phyloP scores from a whole-genome alignment of 2,797 vertebrate genomes.

The Etheostoma perlongum region DNA sequence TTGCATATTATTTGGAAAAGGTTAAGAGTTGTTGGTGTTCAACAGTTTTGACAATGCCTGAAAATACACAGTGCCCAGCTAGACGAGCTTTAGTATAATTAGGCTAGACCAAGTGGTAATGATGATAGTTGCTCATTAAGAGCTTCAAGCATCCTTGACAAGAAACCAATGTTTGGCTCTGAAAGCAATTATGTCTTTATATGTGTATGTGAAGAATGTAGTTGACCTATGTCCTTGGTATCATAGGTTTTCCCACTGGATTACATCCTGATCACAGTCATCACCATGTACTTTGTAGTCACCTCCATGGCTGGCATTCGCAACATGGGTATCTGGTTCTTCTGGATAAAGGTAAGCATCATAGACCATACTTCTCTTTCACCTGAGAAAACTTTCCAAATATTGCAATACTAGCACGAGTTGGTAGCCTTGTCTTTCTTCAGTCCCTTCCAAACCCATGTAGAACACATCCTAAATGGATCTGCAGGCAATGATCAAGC shows the following conservation, averaged over 20 bases:
- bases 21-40: not conserved
- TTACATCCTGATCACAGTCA: slow-evolving; percentile 96
- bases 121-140: slow-evolving; percentile 24
- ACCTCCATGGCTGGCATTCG: slow-evolving; percentile 99
- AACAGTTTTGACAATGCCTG: slow-evolving; percentile 22
- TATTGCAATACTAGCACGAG: not conserved
- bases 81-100: slow-evolving; percentile 29
- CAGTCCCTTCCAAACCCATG: slow-evolving; percentile 38
- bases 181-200: slow-evolving; percentile 20
- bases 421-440: not conserved
- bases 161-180: slow-evolving; percentile 21
- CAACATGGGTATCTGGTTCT: slow-evolving; percentile 99
- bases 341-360: slow-evolving; percentile 94
- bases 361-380: not conserved
- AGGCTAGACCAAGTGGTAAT: slow-evolving; percentile 21
- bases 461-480: slow-evolving; percentile 48
- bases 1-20: not conserved
- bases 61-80: slow-evolving; percentile 7
- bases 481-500: slow-evolving; percentile 42
- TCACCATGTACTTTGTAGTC: slow-evolving; percentile 98
- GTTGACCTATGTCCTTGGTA: slow-evolving; percentile 38
- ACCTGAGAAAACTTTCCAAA: not conserved
- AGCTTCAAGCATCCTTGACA: slow-evolving; percentile 17
- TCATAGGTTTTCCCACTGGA: slow-evolving; percentile 97
- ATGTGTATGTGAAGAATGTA: not conserved